These are phyloP conservation scores for Eristalis arbustorum DNA, from an alignment of 2,888 invertebrate species.

Conservation along the genomic window DNA sequence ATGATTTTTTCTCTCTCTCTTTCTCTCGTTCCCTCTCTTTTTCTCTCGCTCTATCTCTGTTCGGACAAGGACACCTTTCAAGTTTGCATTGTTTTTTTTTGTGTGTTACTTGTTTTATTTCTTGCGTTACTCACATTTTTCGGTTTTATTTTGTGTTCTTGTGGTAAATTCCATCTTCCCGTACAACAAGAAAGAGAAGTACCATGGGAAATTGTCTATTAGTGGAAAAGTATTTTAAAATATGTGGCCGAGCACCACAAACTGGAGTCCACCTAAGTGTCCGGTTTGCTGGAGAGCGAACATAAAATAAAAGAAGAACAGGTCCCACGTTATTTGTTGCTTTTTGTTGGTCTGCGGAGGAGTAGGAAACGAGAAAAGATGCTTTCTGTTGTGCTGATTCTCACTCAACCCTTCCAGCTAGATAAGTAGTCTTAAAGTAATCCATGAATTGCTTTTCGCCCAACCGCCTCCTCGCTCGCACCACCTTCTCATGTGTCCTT, in stretches of 20 bases:
- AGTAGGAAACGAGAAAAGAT: not conserved
- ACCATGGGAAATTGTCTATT: constrained; percentile 48
- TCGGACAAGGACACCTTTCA: constrained; percentile 62
- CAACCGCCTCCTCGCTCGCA: not conserved
- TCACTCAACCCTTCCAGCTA: not conserved
- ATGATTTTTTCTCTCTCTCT: constrained; percentile 33
- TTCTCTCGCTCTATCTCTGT: not conserved
- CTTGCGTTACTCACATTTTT: constrained; percentile 31
- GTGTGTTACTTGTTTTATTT: not conserved
- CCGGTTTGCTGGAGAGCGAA: not conserved
- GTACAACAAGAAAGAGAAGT: constrained; percentile 39
- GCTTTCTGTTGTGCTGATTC: not conserved
- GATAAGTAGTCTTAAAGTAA: constrained; percentile 29
- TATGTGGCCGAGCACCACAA: not conserved
- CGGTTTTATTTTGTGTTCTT: constrained; percentile 25
- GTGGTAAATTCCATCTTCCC: constrained; percentile 37
- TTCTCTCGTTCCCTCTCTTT: not conserved
- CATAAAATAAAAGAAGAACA: not conserved
- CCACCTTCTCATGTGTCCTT: constrained; percentile 4
- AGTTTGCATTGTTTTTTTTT: constrained; percentile 50
- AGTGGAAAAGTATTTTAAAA: constrained; percentile 13
- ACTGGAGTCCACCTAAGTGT: no score
- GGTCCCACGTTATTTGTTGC: constrained; percentile 27
- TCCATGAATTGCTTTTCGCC: constrained; percentile 27
- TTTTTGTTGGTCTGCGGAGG: not conserved